Conservation (phyloP, 2,113 vertebrate species). For the Lota lota region DNA sequence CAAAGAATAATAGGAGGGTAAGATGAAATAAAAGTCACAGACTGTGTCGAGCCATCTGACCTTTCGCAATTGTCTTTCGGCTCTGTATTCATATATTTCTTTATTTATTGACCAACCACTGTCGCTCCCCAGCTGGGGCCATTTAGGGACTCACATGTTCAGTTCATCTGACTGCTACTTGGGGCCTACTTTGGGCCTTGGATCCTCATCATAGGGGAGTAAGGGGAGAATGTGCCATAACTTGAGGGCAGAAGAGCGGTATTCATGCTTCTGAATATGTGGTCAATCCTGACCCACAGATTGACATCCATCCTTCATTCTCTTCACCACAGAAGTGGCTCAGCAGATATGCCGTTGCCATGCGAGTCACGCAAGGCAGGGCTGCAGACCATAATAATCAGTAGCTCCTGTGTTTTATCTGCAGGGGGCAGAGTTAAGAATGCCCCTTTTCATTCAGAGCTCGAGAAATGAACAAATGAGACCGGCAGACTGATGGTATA, state of each 20-base stretch:
- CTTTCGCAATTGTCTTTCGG: neutral
- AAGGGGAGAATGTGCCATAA: no score
- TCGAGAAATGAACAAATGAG: slow-evolving; percentile 1
- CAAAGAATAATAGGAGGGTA: neutral
- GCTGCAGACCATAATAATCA: slow-evolving; percentile 1
- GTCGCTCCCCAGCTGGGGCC: no score
- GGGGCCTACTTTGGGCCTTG: no score
- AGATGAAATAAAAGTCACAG: neutral
- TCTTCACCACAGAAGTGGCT: slow-evolving; percentile 39
- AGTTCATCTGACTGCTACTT: no score
- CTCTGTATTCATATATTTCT: neutral
- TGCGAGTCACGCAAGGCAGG: slow-evolving; percentile 18
- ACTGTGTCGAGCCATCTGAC: no score
- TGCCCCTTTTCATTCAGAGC: slow-evolving; percentile 1
- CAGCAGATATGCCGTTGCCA: slow-evolving; percentile 32
- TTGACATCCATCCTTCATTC: neutral
- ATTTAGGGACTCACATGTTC: no score
- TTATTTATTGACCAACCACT: no score
- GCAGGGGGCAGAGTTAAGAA: neutral
- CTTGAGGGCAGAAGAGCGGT: no score
- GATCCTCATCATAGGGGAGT: no score
- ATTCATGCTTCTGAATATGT: no score
- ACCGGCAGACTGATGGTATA: no score
- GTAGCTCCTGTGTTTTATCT: neutral
- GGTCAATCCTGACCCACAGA: no score